Conservation (phyloP, 2,888 invertebrate species). For the Oscheius sp. region DNA sequence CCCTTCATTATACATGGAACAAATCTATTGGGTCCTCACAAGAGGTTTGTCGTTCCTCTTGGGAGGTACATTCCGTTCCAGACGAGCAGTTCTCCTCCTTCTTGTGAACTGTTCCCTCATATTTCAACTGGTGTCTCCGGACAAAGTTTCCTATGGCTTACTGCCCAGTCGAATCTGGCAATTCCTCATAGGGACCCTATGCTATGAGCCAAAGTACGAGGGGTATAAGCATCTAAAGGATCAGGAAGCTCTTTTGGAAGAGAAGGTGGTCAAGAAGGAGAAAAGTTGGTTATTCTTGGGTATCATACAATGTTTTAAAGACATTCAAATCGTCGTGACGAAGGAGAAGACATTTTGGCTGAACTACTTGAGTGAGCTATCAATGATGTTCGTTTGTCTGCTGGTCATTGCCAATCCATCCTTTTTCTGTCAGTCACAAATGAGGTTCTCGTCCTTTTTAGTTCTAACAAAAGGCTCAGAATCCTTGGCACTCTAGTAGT, state of each 20-base stretch:
- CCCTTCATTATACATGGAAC: slow-evolving; percentile 16
- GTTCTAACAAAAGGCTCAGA: neutral
- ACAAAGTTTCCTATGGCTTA: slow-evolving; percentile 10
- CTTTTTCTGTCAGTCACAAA: neutral
- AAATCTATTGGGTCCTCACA: neutral
- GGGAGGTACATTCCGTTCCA: neutral
- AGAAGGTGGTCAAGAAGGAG: neutral
- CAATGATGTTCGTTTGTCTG: neutral
- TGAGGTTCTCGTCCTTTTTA: neutral
- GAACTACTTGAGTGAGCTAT: neutral
- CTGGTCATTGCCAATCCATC: neutral
- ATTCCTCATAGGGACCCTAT: slow-evolving; percentile 8
- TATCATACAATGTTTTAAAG: too few species aligned
- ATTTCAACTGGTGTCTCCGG: slow-evolving; percentile 14
- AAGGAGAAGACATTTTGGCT: neutral
- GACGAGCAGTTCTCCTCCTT: neutral
- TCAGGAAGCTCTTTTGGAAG: slow-evolving; percentile 2
- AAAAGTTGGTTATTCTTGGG: too few species aligned
- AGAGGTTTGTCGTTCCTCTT: neutral
- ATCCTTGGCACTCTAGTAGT: slow-evolving; percentile 4
- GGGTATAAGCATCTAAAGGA: neutral
- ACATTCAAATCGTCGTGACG: too few species aligned
- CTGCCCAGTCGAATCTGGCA: slow-evolving; percentile 30
- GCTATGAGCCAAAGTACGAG: neutral
- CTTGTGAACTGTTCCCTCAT: slow-evolving; percentile 1